A percentile compares a stretch with the other conserved stretches of the same genome.
These are phyloP conservation scores for Latrodectus hesperus DNA, from an alignment of 2,888 invertebrate genomes.

Conservation along the genomic window DNA sequence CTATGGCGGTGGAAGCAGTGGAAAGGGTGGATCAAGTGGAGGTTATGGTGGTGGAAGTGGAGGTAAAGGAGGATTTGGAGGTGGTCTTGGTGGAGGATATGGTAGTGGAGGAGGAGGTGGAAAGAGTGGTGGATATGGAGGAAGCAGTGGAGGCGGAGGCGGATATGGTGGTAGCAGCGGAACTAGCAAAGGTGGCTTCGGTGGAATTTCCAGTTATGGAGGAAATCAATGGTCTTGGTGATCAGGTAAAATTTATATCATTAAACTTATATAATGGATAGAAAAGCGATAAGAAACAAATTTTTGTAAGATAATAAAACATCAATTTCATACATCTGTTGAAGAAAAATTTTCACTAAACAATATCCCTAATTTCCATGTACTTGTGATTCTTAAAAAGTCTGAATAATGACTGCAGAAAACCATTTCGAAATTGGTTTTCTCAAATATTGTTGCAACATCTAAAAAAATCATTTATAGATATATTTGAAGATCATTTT, in stretches of 20 bases:
- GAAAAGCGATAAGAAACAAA: no score
- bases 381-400: no score
- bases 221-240: slow-evolving; percentile 60
- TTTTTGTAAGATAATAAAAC: no score
- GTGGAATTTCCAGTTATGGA: slow-evolving; percentile 57
- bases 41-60: slow-evolving; percentile 37
- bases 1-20: slow-evolving; percentile 3
- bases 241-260: slow-evolving; percentile 13
- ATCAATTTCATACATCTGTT: no score
- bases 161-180: slow-evolving; percentile 36
- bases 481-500: no score
- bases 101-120: slow-evolving; percentile 8
- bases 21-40: slow-evolving; percentile 19
- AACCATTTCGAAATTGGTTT: no score
- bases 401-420: no score
- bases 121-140: slow-evolving; percentile 22
- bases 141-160: slow-evolving; percentile 24
- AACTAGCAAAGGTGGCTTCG: slow-evolving; percentile 62
- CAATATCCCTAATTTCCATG: no score
- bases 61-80: background rate
- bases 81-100: slow-evolving; percentile 6
- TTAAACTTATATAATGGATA: no score
- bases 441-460: no score
- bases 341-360: no score
- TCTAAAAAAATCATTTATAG: no score